Base-by-base conservation (phyloP, 1,140 invertebrate genomes). In the Papilio helenus region DNA sequence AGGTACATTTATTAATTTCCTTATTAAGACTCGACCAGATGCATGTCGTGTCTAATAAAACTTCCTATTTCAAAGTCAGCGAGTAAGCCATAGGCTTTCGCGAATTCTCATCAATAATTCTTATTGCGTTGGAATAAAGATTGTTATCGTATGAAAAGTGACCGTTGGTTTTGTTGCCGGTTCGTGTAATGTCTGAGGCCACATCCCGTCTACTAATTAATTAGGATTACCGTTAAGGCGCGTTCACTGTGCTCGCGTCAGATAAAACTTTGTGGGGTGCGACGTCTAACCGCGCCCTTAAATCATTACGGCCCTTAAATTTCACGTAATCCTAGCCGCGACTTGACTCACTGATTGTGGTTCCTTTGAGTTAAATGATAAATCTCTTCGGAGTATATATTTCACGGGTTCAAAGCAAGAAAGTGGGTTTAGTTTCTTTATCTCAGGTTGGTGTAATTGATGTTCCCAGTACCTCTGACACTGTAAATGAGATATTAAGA, bases 141-240 rank as follows among this genome's bases (percentile, higher is more conserved):
- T 55, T 76, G 79, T 72, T 76, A 79, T 82, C 39, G 79, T 76
- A 10, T 78, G n/a, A 77, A 14, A 20, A 42, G 65, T 80, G 72
- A 76, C 77, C 71, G 68, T 72, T 83, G 79, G 71, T 81, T 85
- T 82, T 83, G 86, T 87, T 84, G 79, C 71, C 77, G 80, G 85
- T 83, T 88, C 82, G 82, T 86, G 80, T 86, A 86, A 86, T 81
- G 85, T 88, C 82, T 87, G 84, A 83, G 82, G 85, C 86, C 85
- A 87, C 84, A 87, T 85, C 84, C 84, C 86, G 85, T 88, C 84
- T 84, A 86, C 83, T 92, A 92, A 93, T 93, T 92, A 92, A 93
- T 93, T 91, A 92, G 89, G 89, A 93, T 92, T 92, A 89, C 84
- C 79, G 84, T 85, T 87, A 84, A 85, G 81, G 84, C 85, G 84